phyloP scores from a whole-genome alignment of 53 echinoderm and acorn worm genomes.

The Hippasteria phrygiana region DNA sequence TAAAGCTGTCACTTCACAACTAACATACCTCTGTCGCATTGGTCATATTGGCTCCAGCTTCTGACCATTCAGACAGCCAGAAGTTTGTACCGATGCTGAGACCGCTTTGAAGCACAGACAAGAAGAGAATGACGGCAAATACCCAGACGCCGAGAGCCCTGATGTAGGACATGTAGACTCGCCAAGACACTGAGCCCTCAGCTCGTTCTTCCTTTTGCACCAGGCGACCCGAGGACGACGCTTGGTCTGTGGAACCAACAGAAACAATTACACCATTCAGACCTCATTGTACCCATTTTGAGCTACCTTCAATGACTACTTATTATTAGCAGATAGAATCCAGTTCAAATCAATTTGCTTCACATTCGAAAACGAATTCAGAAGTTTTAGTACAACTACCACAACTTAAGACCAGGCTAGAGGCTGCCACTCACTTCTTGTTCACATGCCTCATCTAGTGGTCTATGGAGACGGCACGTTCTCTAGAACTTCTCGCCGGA shows the following conservation, averaged over 20 bases:
- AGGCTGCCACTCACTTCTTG: no score
- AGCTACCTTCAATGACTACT: no score
- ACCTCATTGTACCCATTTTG: no score
- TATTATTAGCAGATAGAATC: no score
- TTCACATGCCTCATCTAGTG: no score
- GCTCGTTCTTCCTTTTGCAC: constrained; percentile 83
- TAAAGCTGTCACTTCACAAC: not conserved
- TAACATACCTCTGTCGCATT: constrained; percentile 60
- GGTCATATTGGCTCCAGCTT: constrained; percentile 64
- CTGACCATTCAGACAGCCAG: constrained; percentile 93
- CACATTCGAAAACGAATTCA: no score
- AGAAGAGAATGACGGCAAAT: constrained; percentile 32
- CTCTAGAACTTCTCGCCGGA: no score
- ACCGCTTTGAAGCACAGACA: constrained; percentile 54
- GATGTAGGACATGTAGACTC: constrained; percentile 75
- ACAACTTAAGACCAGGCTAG: no score
- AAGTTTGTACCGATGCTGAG: constrained; percentile 74
- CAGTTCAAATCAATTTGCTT: no score
- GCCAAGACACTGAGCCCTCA: constrained; percentile 82
- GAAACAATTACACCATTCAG: not conserved
- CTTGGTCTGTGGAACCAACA: not conserved
- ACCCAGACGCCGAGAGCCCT: constrained; percentile 59
- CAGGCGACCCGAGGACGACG: constrained; percentile 57
- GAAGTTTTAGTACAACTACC: no score
- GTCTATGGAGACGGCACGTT: no score